These are phyloP conservation scores for Standfussiana lucernea DNA, from an alignment of 2,888 invertebrate species.

Conservation along the genomic window DNA sequence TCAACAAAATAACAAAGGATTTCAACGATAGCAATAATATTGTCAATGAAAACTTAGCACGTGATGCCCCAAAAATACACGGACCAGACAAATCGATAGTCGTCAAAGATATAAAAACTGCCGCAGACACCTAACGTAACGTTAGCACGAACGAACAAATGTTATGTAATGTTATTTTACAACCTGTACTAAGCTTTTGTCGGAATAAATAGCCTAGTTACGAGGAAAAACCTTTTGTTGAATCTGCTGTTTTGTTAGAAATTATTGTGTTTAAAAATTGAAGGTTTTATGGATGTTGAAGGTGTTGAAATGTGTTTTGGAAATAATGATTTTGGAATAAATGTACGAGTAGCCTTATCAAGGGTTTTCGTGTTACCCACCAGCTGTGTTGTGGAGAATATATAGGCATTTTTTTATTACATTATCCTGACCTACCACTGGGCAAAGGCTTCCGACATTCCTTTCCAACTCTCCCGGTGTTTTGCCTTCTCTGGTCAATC, in stretches of 20 bases:
- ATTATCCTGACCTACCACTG: too few species aligned
- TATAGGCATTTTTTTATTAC: too few species aligned
- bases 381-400: too few species aligned
- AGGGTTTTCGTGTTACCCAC: too few species aligned
- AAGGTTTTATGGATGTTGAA: neutral
- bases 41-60: conserved; percentile 25
- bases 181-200: conserved; percentile 43
- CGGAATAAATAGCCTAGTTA: conserved; percentile 35
- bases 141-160: conserved; percentile 57
- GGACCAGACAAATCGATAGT: conserved; percentile 54
- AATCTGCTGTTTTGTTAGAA: conserved; percentile 11
- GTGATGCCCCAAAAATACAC: conserved; percentile 16
- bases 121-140: conserved; percentile 45
- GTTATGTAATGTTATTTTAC: conserved; percentile 51
- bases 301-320: neutral
- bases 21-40: conserved; percentile 23
- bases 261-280: conserved; percentile 17
- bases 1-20: neutral
- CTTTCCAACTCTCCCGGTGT: too few species aligned
- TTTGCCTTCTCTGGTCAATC: too few species aligned
- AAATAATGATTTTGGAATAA: neutral
- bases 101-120: conserved; percentile 57
- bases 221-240: conserved; percentile 20
- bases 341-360: too few species aligned
- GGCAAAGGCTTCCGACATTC: too few species aligned